Base-by-base conservation (phyloP, 2,113 vertebrate species). In the Nesogale talazaci region DNA sequence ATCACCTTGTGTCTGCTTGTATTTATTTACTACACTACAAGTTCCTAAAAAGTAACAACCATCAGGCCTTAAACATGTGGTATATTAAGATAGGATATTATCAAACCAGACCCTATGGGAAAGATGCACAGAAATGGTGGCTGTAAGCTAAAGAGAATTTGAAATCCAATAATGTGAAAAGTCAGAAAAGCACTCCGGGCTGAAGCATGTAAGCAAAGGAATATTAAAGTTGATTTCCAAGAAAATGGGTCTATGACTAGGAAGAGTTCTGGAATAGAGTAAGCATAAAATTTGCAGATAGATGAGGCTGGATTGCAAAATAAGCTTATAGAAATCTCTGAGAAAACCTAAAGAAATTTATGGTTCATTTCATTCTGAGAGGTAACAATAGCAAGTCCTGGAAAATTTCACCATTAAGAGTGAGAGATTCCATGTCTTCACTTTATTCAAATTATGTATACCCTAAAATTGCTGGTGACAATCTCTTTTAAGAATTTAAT, bases 121-220 rank as follows among this genome's bases (percentile, higher is more conserved):
- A 2, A 72, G 29, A 85, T 29, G 63, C 23, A 65, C 2, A 89
- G 67, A 36, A 90, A 84, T 90, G 46, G 52, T 16, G n/a, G 77
- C 27, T 76, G n/a, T 4, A 67, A 16, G 38, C 83, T 38, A 31
- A 76, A 34, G 23, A 88, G 10, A 20, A 83, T 65, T 1, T 78
- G 40, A 91, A 91, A 92, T 59, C 23, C 81, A 27, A 89, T 42
- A 77, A 42, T 72, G 20, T 77, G 22, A 78, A 91, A 81, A 94
- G 9, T 52, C 46, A 10, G 46, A 52, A 52, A 52, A 12, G 46
- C 46, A 75, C 22, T 72, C 59, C 70, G 65, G 78, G 77, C 3
- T 40, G 46, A 94, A 89, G n/a, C n/a, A n/a, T n/a, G n/a, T n/a
- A n/a, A n/a, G 31, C 46, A 65, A 69, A 38, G 3, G 17, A n/a